Evolutionary conservation across 2,113 vertebrate genomes (phyloP), one percentile per base, ranked within the genome.

Genomic region (Bujurquina vittata): DNA sequence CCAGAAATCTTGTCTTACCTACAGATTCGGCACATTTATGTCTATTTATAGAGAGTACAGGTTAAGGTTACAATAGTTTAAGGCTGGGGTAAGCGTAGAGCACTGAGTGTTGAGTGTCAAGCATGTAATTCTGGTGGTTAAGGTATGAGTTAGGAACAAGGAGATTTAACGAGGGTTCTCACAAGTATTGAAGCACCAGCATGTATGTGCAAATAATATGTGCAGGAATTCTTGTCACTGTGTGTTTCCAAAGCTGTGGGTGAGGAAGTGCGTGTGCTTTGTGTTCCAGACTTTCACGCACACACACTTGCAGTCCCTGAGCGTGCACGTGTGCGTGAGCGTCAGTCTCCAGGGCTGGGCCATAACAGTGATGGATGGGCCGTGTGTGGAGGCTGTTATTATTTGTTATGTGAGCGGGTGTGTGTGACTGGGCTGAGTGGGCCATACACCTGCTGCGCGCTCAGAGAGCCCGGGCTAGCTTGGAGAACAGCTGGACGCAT

Each of bases 361-460:
- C 93, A 95, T 97, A 97, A 97, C 95, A 89, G 95, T 99, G 97
- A 99, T 97, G 96, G 96, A 98, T 98, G 92, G 95, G 94, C 96
- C 94, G 95, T 97, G 96, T 97, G 97, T 97, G 96, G 94, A 96
- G 96, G 96, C 96, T 94, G 83, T 97, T 98, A 97, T 98, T 98
- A 97, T 98, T 97, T 98, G 97, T 97, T 97, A 97, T 97, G 96
- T 97, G 97, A 97, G 97, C 95, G 96, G 89, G 95, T 96, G 96
- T 96, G 96, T 96, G 94, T 95, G 96, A 97, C 96, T 80, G 96
- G 95, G 94, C 92, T 23, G 96, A 92, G 93, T 91, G 95, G 95
- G 94, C 93, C 94, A 95, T 99, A 97, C 98, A 99, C 98, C 98
- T 99, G 98, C 97, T 97, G 97, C 93, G 96, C 79, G 84, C 95